Evolutionary conservation across 1,140 invertebrate genomes (phyloP).

Genomic region (Parasteatoda tepidariorum): DNA sequence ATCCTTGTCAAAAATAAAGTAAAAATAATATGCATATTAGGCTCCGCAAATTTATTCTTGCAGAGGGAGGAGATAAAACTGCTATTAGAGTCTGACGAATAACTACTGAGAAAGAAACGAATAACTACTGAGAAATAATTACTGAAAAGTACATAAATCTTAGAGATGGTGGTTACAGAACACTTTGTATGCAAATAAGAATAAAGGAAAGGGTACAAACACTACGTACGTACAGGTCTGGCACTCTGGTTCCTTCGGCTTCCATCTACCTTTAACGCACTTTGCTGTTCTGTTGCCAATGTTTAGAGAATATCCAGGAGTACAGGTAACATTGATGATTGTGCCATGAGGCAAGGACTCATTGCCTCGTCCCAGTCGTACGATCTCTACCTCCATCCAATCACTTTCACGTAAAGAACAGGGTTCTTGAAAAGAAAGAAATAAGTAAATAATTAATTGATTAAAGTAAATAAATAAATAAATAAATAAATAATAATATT

Average conservation of each 20-base stretch:
- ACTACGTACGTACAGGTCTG: slow-evolving; percentile 75
- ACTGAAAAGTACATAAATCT: no score
- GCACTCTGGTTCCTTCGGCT: slow-evolving; percentile 81
- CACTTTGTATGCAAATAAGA: neutral
- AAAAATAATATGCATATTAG: no score
- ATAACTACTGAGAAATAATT: no score
- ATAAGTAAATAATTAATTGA: no score
- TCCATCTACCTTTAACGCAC: slow-evolving; percentile 83
- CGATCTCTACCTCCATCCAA: slow-evolving; percentile 76
- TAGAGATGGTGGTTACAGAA: no score
- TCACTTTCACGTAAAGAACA: slow-evolving; percentile 74
- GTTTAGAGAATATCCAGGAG: slow-evolving; percentile 80
- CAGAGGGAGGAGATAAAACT: no score
- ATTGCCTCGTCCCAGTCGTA: slow-evolving; percentile 70
- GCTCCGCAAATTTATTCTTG: no score
- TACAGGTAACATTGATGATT: slow-evolving; percentile 78
- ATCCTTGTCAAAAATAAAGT: no score
- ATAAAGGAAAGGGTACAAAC: slow-evolving; percentile 18
- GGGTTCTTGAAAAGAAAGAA: slow-evolving; percentile 64
- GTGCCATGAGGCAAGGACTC: slow-evolving; percentile 72
- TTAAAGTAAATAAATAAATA: no score
- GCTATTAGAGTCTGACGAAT: no score
- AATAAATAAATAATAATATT: no score
- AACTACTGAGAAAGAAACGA: no score
- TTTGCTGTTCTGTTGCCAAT: slow-evolving; percentile 81